Base-by-base conservation (phyloP, 2,888 invertebrate species). In the Macaria liturata region DNA sequence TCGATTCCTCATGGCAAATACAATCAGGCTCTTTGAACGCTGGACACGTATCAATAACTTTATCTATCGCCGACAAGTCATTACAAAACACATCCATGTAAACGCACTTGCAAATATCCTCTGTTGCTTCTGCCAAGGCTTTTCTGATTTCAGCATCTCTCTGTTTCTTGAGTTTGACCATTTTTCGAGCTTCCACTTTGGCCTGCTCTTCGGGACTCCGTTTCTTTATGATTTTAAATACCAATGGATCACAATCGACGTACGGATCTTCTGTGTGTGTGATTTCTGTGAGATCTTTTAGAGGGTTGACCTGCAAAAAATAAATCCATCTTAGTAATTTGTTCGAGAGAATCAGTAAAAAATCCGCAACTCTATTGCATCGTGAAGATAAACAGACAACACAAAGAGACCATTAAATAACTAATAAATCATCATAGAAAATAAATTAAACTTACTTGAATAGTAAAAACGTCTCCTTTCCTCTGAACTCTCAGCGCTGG, bases 171-270 rank as follows among this genome's bases (percentile, higher is more conserved):
- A 91, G 72, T 71, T 93, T 93, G 0, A 92, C 92, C 86, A 93
- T 91, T 61, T 86, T 86, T 30, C 93, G 89, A 4, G 93, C 91
- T 69, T 88, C 88, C 0, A 91, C 92, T 66, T 94, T 94, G 7
- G 93, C 84, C 50, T 92, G 91, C 49, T 92, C 91, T 56, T 92
- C 85, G 9, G 92, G 87, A 45, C 92, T 92, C 42, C 94, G 90
- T 69, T 94, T 93, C 72, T 94, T 94, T 0, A 93, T 91, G 32
- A 95, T 95, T 76, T 93, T 94, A 70, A 95, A 95, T 57, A 94
- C 90, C 78, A 95, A 88, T 0, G 95, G 95, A 60, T 94, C 94
- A 74, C 95, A 95, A 54, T 94, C 93, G 44, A 94, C 93, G 70
- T 95, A 95, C 0, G 95, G 95, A 75, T 95, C 93, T 68, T 95